Evolutionary conservation across 2,113 vertebrate species (phyloP).

Genomic region (Hippocampus abdominalis): DNA sequence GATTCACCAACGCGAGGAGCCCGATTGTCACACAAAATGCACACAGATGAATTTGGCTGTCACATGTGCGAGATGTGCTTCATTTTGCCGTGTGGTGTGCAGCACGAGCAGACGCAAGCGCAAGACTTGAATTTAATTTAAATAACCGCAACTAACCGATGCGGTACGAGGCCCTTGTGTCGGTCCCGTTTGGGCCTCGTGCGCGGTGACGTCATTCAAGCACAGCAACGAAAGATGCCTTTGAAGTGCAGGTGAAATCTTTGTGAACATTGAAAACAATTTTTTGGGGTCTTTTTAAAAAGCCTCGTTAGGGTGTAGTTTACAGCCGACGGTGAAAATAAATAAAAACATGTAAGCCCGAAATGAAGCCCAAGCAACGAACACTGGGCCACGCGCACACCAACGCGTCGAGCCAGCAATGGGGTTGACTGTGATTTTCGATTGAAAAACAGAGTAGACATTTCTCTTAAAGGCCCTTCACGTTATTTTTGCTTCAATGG

Average conservation of each 20-base stretch:
- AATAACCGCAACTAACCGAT: background rate
- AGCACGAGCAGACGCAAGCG: too few relatives aligned
- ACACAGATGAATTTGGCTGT: too few relatives aligned
- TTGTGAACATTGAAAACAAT: too few relatives aligned
- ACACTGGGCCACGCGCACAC: background rate
- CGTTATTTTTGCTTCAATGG: background rate
- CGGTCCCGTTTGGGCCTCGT: background rate
- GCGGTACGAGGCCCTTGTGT: background rate
- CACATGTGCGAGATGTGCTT: too few relatives aligned
- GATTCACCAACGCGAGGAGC: too few relatives aligned
- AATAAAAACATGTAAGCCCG: background rate
- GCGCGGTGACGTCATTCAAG: background rate
- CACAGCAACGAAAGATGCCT: background rate
- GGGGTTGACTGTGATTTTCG: too few relatives aligned
- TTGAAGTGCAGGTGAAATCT: background rate
- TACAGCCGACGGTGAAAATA: background rate
- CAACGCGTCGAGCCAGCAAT: too few relatives aligned
- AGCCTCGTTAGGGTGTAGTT: background rate
- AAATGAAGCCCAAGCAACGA: background rate
- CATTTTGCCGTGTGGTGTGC: too few relatives aligned
- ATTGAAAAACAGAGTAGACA: too few relatives aligned
- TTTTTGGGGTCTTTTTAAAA: too few relatives aligned
- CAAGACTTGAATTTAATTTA: too few relatives aligned
- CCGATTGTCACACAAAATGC: too few relatives aligned
- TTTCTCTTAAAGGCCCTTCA: background rate